These are phyloP conservation scores for Phoebastria nigripes DNA, from an alignment of 2,797 vertebrate genomes.

Conservation along the genomic window DNA sequence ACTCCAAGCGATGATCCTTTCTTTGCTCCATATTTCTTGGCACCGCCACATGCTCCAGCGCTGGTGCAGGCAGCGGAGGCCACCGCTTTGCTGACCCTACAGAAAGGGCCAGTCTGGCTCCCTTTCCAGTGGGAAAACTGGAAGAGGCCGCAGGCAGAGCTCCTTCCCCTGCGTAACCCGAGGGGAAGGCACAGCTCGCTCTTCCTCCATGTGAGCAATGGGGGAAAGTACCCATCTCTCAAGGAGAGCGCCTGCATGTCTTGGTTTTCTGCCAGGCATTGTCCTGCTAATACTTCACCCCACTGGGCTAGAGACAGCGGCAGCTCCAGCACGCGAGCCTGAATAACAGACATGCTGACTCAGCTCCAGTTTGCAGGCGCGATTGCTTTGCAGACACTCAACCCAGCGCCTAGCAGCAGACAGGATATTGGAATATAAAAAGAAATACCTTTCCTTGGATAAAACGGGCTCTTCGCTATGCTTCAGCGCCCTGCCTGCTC, in stretches of 20 bases:
- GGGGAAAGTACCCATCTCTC: neutral
- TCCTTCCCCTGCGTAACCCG: neutral
- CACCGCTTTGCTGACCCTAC: neutral
- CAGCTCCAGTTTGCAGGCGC: neutral
- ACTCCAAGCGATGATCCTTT: accelerated
- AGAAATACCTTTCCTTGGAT: neutral
- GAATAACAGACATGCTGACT: neutral
- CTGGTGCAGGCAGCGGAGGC: accelerated
- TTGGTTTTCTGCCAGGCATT: neutral
- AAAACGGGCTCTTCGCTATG: neutral
- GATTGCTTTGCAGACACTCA: neutral
- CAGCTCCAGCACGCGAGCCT: neutral
- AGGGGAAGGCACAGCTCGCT: neutral
- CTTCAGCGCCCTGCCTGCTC: neutral
- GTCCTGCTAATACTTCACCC: neutral
- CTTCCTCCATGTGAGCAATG: neutral
- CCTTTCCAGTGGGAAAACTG: neutral
- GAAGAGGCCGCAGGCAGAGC: neutral
- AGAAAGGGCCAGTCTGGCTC: neutral
- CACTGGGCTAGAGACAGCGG: neutral
- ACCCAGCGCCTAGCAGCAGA: accelerated
- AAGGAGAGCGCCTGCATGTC: neutral
- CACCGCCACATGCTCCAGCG: neutral
- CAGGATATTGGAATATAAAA: neutral
- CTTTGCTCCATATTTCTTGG: neutral